Evolutionary conservation across 1,140 invertebrate species (phyloP).

Genomic region (Listronotus oregonensis): DNA sequence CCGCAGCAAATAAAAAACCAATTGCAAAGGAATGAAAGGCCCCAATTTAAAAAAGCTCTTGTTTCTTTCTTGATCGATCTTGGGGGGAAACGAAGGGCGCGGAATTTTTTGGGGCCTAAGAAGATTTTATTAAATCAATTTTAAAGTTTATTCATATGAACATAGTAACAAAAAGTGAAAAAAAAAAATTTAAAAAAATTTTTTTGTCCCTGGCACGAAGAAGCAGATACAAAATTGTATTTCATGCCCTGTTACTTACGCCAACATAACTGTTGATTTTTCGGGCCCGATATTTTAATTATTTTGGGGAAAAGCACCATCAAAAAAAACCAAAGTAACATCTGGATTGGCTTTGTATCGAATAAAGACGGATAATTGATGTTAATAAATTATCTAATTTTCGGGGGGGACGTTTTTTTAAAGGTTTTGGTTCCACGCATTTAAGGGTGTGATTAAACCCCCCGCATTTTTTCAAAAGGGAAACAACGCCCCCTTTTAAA

Average conservation of each 20-base stretch:
- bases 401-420: no score
- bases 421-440: no score
- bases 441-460: no score
- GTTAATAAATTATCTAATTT: no score
- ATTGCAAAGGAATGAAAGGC: slow-evolving; percentile 38
- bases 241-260: no score
- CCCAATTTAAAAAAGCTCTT: slow-evolving; percentile 37
- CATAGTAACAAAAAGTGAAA: neutral
- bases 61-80: slow-evolving; percentile 39
- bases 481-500: no score
- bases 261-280: slow-evolving; percentile 11
- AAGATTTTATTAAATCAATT: slow-evolving; percentile 28
- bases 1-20: slow-evolving; percentile 23
- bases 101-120: slow-evolving; percentile 22
- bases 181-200: slow-evolving; percentile 13
- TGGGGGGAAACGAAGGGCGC: slow-evolving; percentile 26
- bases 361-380: no score
- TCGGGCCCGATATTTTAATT: slow-evolving; percentile 21
- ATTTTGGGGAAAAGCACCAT: slow-evolving; percentile 26
- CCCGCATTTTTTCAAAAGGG: no score
- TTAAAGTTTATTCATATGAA: slow-evolving; percentile 22
- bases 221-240: slow-evolving; percentile 27
- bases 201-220: slow-evolving; percentile 17
- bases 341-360: no score
- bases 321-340: no score